phyloP scores from a whole-genome alignment of 2,888 invertebrate genomes.

The Coecobrya sp. region DNA sequence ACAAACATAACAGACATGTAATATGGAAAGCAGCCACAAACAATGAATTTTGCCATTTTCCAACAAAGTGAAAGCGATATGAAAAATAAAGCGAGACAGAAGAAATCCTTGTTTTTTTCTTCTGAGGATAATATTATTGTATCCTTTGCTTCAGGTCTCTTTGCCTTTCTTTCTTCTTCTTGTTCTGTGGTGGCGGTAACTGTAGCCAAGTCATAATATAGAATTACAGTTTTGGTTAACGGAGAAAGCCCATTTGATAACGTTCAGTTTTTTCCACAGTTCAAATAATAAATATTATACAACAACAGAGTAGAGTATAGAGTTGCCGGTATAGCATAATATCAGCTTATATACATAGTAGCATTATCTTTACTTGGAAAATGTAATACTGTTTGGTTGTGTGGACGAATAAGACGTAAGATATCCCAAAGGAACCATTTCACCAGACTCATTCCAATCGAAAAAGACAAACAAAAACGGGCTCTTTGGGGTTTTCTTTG shows the following conservation, averaged over 20 bases:
- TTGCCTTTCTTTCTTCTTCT: neutral
- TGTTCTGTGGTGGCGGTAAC: neutral
- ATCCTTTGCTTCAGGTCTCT: slow-evolving; percentile 49
- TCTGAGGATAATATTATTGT: slow-evolving; percentile 25
- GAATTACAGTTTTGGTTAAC: no score
- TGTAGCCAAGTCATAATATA: no score
- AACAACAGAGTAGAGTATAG: neutral
- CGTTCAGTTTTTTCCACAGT: neutral
- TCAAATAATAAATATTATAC: neutral
- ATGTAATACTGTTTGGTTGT: neutral
- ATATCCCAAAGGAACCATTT: slow-evolving; percentile 83
- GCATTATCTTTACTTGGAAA: neutral
- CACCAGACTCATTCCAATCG: slow-evolving; percentile 75
- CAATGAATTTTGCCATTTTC: slow-evolving; percentile 2
- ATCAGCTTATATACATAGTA: neutral
- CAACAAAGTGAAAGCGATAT: slow-evolving; percentile 16
- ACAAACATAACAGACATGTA: slow-evolving; percentile 7
- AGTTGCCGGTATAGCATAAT: no score
- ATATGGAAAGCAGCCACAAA: neutral
- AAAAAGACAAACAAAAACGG: slow-evolving; percentile 84
- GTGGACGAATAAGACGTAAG: slow-evolving; percentile 54
- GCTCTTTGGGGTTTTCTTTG: slow-evolving; percentile 69
- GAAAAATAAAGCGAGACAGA: slow-evolving; percentile 7
- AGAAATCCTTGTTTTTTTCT: slow-evolving; percentile 15
- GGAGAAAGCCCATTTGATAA: no score